Base-by-base conservation (phyloP, 2,113 vertebrate species). In the Thunnus maccoyii region DNA sequence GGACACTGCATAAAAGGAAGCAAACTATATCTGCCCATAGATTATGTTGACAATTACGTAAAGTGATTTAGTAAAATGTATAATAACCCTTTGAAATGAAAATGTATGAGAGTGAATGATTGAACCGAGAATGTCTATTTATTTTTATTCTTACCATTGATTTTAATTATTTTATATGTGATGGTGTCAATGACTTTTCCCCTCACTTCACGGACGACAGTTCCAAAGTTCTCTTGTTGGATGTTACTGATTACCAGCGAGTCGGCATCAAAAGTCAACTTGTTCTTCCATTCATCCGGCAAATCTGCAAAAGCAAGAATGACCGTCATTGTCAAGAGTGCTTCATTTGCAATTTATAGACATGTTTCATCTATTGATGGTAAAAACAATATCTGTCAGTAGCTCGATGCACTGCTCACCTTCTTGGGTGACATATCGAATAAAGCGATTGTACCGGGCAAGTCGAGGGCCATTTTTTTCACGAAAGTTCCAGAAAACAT, bases 211-310 rank as follows among this genome's bases (percentile, higher is more conserved):
- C 81, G 91, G 7, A 0, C 0, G 74, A 90, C 90, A 2, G 10
- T 52, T 13, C 77, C 71, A 44, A 94, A 94, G 62, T 92, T 25
- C 0, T 17, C 18, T 4, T 62, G 0, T 48, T 50, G 2, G 22
- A 95, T 17, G 2, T 27, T 0, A 0, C 0, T 83, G 72, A 95
- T 93, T n/a, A 3, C 2, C 55, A 95, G 86, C 0, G 73, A 79
- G 18, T 0, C 0, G 0, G 2, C 7, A 16, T 17, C 1, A 3
- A 78, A 0, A 13, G 17, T 14, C 36, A 86, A 0, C 0, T 4
- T 68, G 0, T 2, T 0, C 0, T 3, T 58, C 90, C 91, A 93
- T 11, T 0, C 0, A 1, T 9, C 0, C 2, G 8, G 8, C 27
- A 30, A 30, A 10, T 1, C 91, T 90, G 80, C 27, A 72, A 77